phyloP scores from a whole-genome alignment of 2,797 vertebrate genomes.

The Lepus townsendii region DNA sequence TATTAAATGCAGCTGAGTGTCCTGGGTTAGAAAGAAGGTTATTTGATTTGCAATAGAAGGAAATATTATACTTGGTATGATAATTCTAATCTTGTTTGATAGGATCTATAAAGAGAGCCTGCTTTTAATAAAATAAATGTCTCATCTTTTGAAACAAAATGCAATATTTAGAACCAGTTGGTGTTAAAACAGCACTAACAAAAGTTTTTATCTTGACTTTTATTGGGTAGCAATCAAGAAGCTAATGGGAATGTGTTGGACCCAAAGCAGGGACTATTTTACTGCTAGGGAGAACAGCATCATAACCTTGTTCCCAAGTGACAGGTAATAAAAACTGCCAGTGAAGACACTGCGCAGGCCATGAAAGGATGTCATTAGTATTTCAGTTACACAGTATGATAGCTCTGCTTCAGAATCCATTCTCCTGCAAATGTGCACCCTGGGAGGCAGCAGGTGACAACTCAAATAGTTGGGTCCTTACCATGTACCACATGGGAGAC shows the following conservation, averaged over 20 bases:
- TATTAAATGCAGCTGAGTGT: background rate
- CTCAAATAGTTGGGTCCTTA: too few relatives aligned
- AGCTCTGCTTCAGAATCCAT: background rate
- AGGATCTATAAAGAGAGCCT: background rate
- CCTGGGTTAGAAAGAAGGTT: background rate
- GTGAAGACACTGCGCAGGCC: background rate
- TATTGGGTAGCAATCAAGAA: background rate
- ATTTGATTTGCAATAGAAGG: conserved; percentile 52
- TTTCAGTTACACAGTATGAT: background rate
- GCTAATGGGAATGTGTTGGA: background rate
- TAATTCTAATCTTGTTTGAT: background rate
- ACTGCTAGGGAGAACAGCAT: background rate
- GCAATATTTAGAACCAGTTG: background rate
- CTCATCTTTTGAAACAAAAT: background rate
- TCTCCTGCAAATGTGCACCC: too few relatives aligned
- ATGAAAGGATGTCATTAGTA: background rate
- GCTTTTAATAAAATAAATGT: background rate
- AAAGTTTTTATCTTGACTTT: conserved; percentile 7
- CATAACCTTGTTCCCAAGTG: background rate
- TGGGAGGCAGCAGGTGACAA: too few relatives aligned
- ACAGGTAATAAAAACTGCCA: background rate
- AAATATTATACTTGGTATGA: background rate
- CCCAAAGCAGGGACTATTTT: background rate
- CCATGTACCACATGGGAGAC: too few relatives aligned
- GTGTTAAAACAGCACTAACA: background rate